Conservation (phyloP, 2,888 invertebrate species). For the Malthinus seriepunctatus region DNA sequence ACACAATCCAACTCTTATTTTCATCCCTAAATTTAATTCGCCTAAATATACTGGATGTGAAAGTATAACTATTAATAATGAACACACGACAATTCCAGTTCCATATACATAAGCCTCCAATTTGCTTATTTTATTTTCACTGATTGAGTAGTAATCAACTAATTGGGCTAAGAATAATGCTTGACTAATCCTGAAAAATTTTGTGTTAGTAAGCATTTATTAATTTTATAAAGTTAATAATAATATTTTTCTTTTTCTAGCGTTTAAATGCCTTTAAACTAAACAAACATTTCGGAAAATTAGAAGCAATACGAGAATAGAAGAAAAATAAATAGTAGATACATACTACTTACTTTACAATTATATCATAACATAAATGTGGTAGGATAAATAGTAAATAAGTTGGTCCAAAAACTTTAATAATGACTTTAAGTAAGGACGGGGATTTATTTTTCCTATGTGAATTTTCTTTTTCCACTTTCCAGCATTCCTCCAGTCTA, state of each 20-base stretch:
- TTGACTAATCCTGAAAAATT: constrained; percentile 26
- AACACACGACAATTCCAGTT: constrained; percentile 24
- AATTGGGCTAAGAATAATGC: constrained; percentile 57
- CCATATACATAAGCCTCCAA: constrained; percentile 59
- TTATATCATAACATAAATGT: constrained; percentile 31
- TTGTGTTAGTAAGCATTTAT: too few relatives aligned
- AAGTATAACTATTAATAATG: constrained; percentile 23
- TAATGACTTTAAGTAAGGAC: constrained; percentile 37
- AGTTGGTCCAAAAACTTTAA: constrained; percentile 38
- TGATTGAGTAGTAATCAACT: constrained; percentile 63
- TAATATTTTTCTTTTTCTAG: too few relatives aligned
- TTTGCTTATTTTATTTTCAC: constrained; percentile 46
- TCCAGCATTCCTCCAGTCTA: constrained; percentile 59
- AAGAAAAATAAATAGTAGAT: too few relatives aligned
- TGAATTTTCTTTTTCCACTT: constrained; percentile 18
- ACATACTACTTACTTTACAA: constrained; percentile 34
- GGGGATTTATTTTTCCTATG: constrained; percentile 22
- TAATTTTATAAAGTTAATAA: too few relatives aligned
- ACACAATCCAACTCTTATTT: constrained; percentile 72
- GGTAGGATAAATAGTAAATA: constrained; percentile 35
- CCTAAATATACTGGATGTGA: constrained; percentile 63
- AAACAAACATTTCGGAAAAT: too few relatives aligned
- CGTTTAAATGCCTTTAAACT: too few relatives aligned
- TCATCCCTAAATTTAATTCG: constrained; percentile 69
- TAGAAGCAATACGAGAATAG: too few relatives aligned